phyloP scores from a whole-genome alignment of 2,797 vertebrate species.

The Erpetoichthys calabaricus region DNA sequence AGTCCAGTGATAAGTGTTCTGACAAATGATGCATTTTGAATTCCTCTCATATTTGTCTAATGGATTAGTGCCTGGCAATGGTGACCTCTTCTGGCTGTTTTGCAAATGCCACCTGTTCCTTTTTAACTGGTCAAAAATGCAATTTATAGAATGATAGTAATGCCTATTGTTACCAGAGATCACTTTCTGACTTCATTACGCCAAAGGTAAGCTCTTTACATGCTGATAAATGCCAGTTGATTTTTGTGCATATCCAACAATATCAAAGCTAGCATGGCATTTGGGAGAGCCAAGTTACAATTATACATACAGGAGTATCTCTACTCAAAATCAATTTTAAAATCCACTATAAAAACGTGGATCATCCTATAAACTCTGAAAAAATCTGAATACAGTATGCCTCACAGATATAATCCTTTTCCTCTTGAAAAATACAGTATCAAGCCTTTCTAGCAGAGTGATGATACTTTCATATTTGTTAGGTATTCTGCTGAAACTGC shows the following conservation, averaged over 20 bases:
- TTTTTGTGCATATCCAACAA: slow-evolving; percentile 12
- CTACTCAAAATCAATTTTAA: too few relatives aligned
- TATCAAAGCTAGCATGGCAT: slow-evolving; percentile 15
- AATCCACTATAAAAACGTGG: too few relatives aligned
- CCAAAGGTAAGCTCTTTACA: slow-evolving; percentile 4
- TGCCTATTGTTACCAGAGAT: not conserved
- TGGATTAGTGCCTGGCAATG: slow-evolving; percentile 12
- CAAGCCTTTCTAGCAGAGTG: too few relatives aligned
- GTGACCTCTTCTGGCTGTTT: not conserved
- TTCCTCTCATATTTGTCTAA: slow-evolving; percentile 11
- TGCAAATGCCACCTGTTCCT: not conserved
- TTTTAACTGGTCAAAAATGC: slow-evolving; percentile 1
- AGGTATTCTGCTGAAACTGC: too few relatives aligned
- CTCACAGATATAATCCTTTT: too few relatives aligned
- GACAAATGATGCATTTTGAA: slow-evolving; percentile 15
- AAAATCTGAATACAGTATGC: too few relatives aligned
- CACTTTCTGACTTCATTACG: slow-evolving; percentile 10
- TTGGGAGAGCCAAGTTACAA: slow-evolving; percentile 13
- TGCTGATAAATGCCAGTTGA: slow-evolving; percentile 11
- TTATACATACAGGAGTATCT: slow-evolving; percentile 9
- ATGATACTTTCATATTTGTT: too few relatives aligned
- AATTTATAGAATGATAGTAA: not conserved
- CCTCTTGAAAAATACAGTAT: too few relatives aligned
- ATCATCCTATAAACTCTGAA: too few relatives aligned
- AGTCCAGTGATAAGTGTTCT: slow-evolving; percentile 4